Conservation (phyloP, 2,113 vertebrate species). For the Zapus hudsonius region DNA sequence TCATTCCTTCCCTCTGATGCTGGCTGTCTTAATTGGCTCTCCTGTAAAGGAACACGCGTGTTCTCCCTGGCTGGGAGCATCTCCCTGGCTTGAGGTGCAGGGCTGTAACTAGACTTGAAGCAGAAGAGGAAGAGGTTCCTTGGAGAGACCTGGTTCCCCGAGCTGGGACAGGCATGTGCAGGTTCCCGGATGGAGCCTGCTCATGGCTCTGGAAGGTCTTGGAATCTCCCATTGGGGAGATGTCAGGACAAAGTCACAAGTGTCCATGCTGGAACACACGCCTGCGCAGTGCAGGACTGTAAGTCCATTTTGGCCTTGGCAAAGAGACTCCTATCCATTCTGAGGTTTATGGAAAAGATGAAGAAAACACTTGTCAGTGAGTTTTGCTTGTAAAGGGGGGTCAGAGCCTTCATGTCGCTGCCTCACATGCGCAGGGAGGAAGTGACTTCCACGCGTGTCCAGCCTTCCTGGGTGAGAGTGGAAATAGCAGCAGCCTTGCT, state of each 20-base stretch:
- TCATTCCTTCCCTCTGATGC: slow-evolving; percentile 59
- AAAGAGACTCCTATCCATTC: background rate
- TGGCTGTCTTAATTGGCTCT: slow-evolving; percentile 75
- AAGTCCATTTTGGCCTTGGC: slow-evolving; percentile 1
- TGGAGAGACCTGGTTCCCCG: slow-evolving; percentile 66
- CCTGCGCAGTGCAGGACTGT: no score
- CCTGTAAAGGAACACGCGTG: slow-evolving; percentile 66
- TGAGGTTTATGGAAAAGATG: slow-evolving; percentile 13
- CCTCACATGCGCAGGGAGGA: background rate
- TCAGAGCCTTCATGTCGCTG: no score
- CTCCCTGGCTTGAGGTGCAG: slow-evolving; percentile 70
- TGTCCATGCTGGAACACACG: no score
- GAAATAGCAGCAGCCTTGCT: background rate
- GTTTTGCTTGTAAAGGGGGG: slow-evolving; percentile 32
- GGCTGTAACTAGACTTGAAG: slow-evolving; percentile 74
- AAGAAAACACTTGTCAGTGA: background rate
- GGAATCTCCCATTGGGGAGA: slow-evolving; percentile 62
- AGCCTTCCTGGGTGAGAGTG: background rate
- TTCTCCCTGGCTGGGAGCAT: slow-evolving; percentile 67
- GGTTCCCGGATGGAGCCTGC: slow-evolving; percentile 62
- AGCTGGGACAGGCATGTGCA: slow-evolving; percentile 70
- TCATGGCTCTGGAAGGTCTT: slow-evolving; percentile 64
- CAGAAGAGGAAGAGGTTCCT: slow-evolving; percentile 62
- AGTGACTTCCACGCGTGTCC: background rate
- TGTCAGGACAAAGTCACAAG: slow-evolving; percentile 21